These are phyloP conservation scores for Gnathonemus longibarbis DNA, from an alignment of 2,113 vertebrate species.

Conservation along the genomic window DNA sequence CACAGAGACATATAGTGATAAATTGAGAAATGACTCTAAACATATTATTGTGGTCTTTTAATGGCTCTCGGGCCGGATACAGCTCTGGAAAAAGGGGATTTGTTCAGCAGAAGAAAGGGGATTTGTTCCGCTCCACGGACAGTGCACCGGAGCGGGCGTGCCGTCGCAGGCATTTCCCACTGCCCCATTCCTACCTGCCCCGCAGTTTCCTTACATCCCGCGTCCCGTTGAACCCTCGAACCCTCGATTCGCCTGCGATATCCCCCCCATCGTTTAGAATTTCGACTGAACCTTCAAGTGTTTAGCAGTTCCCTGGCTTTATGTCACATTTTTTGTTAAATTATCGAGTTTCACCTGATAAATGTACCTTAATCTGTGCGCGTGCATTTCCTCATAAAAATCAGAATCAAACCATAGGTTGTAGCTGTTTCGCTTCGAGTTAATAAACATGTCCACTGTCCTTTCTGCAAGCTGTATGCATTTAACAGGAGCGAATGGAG, in stretches of 20 bases:
- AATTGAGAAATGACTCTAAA: too few species aligned
- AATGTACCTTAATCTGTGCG: background rate
- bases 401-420: background rate
- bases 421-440: background rate
- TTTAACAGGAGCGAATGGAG: background rate
- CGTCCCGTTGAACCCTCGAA: background rate
- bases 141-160: background rate
- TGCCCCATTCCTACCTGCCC: background rate
- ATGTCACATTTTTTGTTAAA: background rate
- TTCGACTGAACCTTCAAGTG: constrained; percentile 8
- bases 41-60: too few species aligned
- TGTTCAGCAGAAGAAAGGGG: too few species aligned
- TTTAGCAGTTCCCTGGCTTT: background rate
- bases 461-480: background rate
- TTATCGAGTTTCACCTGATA: background rate
- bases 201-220: background rate
- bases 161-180: background rate
- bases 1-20: too few species aligned
- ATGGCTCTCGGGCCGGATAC: too few species aligned
- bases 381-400: background rate
- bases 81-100: too few species aligned
- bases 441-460: background rate
- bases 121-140: background rate
- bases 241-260: background rate
- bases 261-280: background rate